Evolutionary conservation across 1,140 invertebrate species (phyloP).

Genomic region (Pseudomyrmex gracilis): DNA sequence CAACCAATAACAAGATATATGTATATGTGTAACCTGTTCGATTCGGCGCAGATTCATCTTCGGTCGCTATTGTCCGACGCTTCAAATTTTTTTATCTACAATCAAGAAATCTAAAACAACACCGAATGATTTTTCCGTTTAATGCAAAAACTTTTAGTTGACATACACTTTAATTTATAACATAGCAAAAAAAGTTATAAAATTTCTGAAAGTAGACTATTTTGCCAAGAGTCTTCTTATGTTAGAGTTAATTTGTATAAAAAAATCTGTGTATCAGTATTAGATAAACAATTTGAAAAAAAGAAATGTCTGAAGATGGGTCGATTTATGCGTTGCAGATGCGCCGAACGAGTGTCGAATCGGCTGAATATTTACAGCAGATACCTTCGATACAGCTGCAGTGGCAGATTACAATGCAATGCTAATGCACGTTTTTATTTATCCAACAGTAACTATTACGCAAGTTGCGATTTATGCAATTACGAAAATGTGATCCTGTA

Average conservation of each 20-base stretch:
- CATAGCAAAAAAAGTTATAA: background rate
- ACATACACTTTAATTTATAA: too few relatives aligned
- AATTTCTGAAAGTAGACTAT: background rate
- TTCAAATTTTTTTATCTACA: background rate
- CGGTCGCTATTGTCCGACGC: background rate
- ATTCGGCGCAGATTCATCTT: background rate
- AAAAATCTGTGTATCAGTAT: too few relatives aligned
- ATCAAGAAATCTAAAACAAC: background rate
- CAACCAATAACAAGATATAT: conserved; percentile 31
- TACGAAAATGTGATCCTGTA: background rate
- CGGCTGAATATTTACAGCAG: background rate
- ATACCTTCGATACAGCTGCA: conserved; percentile 3
- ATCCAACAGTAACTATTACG: background rate
- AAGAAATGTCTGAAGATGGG: conserved; percentile 11
- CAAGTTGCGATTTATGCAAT: conserved; percentile 3
- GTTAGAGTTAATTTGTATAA: too few relatives aligned
- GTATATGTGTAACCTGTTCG: background rate
- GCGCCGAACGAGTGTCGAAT: background rate
- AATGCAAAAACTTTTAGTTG: too few relatives aligned
- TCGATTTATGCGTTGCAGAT: background rate
- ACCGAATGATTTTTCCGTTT: background rate
- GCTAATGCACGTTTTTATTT: background rate
- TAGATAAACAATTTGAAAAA: background rate
- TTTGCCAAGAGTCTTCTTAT: background rate
- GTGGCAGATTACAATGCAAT: conserved; percentile 17